These are phyloP conservation scores for Dastarcus helophoroides DNA, from an alignment of 2,888 invertebrate species.

Conservation along the genomic window DNA sequence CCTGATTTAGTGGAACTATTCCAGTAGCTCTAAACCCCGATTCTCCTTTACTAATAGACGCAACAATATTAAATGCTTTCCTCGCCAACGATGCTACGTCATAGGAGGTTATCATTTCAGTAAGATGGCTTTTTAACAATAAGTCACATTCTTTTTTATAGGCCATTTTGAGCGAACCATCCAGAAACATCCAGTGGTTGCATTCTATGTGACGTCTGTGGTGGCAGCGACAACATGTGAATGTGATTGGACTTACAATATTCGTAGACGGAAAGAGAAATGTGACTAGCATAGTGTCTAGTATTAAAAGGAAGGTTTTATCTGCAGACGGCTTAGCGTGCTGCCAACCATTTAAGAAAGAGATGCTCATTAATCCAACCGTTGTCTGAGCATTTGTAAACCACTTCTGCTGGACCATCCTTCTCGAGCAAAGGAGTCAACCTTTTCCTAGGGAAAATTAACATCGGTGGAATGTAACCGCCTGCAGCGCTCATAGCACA, in stretches of 20 bases:
- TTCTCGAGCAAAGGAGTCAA: conserved; percentile 30
- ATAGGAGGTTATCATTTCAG: conserved; percentile 21
- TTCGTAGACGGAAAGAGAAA: conserved; percentile 19
- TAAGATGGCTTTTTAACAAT: conserved; percentile 21
- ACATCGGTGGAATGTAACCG: conserved; percentile 35
- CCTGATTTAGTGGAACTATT: conserved; percentile 23
- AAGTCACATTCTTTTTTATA: conserved; percentile 24
- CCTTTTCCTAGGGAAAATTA: conserved; percentile 35
- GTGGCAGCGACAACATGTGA: conserved; percentile 16
- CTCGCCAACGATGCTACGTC: conserved; percentile 22
- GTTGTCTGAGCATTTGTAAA: conserved; percentile 20
- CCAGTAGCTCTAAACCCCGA: conserved; percentile 26
- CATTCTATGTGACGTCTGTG: conserved; percentile 17
- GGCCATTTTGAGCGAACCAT: conserved; percentile 20
- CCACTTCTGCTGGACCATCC: conserved; percentile 31
- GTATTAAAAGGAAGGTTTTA: conserved; percentile 20
- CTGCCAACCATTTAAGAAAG: conserved; percentile 19
- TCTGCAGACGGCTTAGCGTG: no score
- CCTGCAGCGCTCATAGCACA: no score
- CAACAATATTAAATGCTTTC: conserved; percentile 15
- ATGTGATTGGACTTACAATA: conserved; percentile 18
- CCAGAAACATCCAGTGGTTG: conserved; percentile 18
- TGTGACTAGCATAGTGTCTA: no score
- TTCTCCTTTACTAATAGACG: conserved; percentile 24
- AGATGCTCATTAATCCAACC: conserved; percentile 21